Evolutionary conservation across 2,797 vertebrate species (phyloP), one percentile per base, ranked within the genome.

Genomic region (Cirrhinus mrigala): DNA sequence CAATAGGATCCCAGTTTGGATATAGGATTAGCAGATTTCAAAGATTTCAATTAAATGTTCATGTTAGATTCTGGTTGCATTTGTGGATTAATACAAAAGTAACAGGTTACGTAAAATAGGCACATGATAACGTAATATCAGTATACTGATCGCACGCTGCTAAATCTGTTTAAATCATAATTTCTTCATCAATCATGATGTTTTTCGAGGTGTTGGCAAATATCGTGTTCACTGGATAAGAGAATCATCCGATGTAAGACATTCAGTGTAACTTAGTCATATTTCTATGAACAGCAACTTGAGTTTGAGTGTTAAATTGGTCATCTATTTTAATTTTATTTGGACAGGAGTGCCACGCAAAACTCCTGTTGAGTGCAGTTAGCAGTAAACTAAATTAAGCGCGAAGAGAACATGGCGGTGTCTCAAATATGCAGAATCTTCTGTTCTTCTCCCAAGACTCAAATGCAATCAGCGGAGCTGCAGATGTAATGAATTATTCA

Each of bases 311-410:
- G 37, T 24, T 78, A 78, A 18, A 78, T 4, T 16, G 69, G 2
- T 24, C 24, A 71, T 71, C 12, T 48, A n/a, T 48, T 60, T 18
- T 24, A 18, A 18, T 48, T 20, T 76, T 66, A 76, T 76, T 75
- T 83, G 60, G 7, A 64, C 40, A 33, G 5, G 27, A 44, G 54
- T 48, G 33, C 16, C 54, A 73, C 60, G 52, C 40, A 50, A 40
- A 52, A 66, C 44, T 24, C 44, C 40, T 37, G 40, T 22, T 71
- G 20, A 66, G 58, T 83, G 20, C 58, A 40, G 46, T 76, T 76
- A 76, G 58, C 48, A 64, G 24, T 78, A 84, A 84, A 78, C 74
- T 18, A 78, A 77, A 68, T 84, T 84, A 84, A 56, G 52, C 46
- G 50, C 74, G 70, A 64, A 83, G 48, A 46, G 56, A 66, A 40